phyloP scores from a whole-genome alignment of 2,797 vertebrate genomes.

The Sebastes matsubarae region DNA sequence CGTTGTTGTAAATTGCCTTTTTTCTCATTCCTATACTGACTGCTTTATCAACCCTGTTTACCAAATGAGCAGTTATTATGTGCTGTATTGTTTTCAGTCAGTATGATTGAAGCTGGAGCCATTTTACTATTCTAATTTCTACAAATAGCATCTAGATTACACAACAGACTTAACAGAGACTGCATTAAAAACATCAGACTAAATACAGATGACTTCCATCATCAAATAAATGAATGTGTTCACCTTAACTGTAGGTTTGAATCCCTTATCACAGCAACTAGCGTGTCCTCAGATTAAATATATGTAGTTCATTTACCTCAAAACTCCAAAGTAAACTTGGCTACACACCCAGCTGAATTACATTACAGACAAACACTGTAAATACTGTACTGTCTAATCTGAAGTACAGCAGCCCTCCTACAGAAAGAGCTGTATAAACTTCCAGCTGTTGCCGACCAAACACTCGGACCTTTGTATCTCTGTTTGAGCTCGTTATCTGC shows the following conservation, averaged over 20 bases:
- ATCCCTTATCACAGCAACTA: neutral
- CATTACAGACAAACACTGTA: neutral
- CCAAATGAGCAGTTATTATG: neutral
- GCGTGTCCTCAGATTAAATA: neutral
- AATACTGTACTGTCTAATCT: neutral
- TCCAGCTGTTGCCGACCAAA: neutral
- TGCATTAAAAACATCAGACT: no score
- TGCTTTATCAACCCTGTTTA: neutral
- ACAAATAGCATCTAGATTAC: neutral
- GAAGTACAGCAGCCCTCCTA: conserved; percentile 1
- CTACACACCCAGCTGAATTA: neutral
- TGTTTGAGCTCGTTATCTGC: conserved; percentile 38
- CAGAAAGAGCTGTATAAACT: neutral
- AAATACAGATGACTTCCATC: no score
- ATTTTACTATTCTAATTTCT: neutral
- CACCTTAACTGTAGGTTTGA: no score
- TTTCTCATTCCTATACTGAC: neutral
- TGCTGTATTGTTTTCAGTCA: neutral
- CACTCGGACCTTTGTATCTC: conserved; percentile 7
- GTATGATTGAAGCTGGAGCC: neutral
- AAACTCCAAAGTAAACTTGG: no score
- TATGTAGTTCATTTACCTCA: no score
- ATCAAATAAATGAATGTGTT: no score
- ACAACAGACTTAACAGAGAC: neutral
- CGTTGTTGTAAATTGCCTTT: neutral